Conservation (phyloP, 2,888 invertebrate genomes). For the Ochropleura plecta region DNA sequence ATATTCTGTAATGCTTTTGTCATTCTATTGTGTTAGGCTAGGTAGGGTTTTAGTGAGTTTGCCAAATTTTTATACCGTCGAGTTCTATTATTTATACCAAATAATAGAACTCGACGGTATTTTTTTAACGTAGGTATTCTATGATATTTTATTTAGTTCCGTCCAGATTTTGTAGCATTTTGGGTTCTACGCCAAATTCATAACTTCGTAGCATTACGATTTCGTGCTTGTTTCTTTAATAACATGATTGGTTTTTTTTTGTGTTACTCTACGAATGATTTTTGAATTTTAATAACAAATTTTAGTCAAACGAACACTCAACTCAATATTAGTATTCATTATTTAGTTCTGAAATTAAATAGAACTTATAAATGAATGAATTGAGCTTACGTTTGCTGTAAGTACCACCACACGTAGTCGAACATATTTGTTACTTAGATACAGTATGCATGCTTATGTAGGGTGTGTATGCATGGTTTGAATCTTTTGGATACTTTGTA, state of each 20-base stretch:
- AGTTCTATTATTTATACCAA: background rate
- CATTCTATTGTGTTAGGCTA: background rate
- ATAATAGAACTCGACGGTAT: too few relatives aligned
- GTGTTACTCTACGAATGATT: background rate
- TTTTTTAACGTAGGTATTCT: too few relatives aligned
- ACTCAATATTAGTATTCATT: too few relatives aligned
- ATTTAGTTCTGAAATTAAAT: background rate
- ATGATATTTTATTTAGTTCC: background rate
- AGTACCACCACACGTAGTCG: background rate
- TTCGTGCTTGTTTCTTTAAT: background rate
- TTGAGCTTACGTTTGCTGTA: too few relatives aligned
- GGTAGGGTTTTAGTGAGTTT: background rate
- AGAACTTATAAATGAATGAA: too few relatives aligned
- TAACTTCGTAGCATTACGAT: conserved; percentile 9
- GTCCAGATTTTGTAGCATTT: background rate
- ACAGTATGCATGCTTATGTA: too few relatives aligned
- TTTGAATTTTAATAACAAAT: background rate
- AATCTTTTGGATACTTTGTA: too few relatives aligned
- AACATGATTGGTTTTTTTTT: background rate
- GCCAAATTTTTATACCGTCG: background rate
- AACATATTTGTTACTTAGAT: background rate
- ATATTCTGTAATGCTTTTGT: background rate
- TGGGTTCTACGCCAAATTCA: background rate
- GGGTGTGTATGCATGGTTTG: background rate
- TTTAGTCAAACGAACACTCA: too few relatives aligned